These are phyloP conservation scores for Spinus olivaceus DNA, from an alignment of 2,797 vertebrate species.

Conservation along the genomic window DNA sequence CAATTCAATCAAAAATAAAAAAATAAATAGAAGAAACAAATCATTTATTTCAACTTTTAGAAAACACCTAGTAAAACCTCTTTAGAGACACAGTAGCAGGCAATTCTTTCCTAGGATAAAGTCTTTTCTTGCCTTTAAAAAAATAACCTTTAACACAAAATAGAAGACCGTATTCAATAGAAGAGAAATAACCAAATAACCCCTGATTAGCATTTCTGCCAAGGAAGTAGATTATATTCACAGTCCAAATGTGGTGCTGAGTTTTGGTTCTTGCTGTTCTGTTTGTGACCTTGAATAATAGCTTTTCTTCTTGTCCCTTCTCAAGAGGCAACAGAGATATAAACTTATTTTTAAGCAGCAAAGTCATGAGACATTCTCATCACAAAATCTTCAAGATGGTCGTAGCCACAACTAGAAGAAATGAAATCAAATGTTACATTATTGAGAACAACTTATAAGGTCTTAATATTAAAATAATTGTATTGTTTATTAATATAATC, in stretches of 20 bases:
- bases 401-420: constrained; percentile 74
- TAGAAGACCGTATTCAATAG: constrained; percentile 43
- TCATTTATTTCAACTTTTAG: constrained; percentile 61
- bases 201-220: constrained; percentile 46
- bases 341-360: constrained; percentile 28
- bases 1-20: constrained; percentile 77
- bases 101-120: constrained; percentile 33
- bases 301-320: not conserved
- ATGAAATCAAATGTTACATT: not conserved
- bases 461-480: not conserved
- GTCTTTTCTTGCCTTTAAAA: constrained; percentile 48
- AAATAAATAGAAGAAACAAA: constrained; percentile 77
- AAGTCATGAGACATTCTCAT: not conserved
- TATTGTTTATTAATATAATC: not conserved
- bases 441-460: not conserved
- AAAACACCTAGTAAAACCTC: constrained; percentile 46
- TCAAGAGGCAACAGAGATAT: not conserved
- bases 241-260: constrained; percentile 34
- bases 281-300: not conserved
- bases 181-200: constrained; percentile 39
- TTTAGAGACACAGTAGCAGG: constrained; percentile 22
- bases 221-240: constrained; percentile 38
- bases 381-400: constrained; percentile 62
- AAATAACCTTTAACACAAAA: constrained; percentile 65
- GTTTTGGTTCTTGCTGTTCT: constrained; percentile 23